Evolutionary conservation across 2,797 vertebrate species (phyloP).

Genomic region (Pseudocheirus occidentalis): DNA sequence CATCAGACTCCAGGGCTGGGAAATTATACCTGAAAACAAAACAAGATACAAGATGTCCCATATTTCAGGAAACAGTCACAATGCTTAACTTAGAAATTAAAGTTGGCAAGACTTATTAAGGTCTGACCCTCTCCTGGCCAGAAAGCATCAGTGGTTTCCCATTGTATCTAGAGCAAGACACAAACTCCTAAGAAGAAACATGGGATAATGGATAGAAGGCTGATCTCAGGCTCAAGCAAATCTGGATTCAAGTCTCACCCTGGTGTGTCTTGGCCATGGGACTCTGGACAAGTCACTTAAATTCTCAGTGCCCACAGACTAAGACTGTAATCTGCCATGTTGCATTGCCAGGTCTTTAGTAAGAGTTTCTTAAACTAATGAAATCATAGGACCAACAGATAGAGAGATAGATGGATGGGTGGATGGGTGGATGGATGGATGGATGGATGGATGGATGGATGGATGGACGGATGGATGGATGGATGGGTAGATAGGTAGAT

Average conservation of each 20-base stretch:
- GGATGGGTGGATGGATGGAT: too few species aligned
- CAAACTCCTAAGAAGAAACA: not conserved
- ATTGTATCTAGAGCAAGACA: not conserved
- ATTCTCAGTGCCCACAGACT: not conserved
- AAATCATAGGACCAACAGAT: not conserved
- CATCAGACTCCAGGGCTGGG: conserved; percentile 60
- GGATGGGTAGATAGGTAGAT: too few species aligned
- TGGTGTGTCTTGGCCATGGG: not conserved
- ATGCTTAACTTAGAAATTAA: not conserved
- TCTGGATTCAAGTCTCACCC: not conserved
- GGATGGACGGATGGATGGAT: not conserved
- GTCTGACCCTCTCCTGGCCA: not conserved
- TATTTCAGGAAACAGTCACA: not conserved
- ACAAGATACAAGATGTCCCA: not conserved
- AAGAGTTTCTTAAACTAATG: not conserved
- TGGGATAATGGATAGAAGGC: not conserved
- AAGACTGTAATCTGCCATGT: not conserved
- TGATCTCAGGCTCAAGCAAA: not conserved
- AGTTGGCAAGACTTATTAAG: not conserved
- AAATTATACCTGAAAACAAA: conserved; percentile 69
- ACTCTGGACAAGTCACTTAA: not conserved
- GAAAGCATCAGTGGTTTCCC: not conserved
- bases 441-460: too few species aligned
- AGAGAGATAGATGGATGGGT: too few species aligned
- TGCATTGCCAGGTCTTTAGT: not conserved